These are phyloP conservation scores for Anoplolepis gracilipes DNA, from an alignment of 1,140 invertebrate genomes.

Conservation along the genomic window DNA sequence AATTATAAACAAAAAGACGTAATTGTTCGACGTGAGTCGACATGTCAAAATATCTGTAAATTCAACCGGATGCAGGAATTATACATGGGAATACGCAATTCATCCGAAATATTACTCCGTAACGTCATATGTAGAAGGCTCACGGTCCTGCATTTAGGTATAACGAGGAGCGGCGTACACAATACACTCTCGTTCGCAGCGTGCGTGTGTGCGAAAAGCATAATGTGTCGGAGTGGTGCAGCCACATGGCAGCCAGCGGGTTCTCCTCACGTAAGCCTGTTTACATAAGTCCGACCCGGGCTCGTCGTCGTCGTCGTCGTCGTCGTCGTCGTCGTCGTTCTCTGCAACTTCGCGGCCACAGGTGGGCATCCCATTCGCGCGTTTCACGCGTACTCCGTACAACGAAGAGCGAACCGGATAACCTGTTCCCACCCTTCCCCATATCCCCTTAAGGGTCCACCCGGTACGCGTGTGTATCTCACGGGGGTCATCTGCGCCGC, in stretches of 20 bases:
- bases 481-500: constrained; percentile 55
- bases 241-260: constrained; percentile 71
- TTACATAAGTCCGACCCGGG: constrained; percentile 77
- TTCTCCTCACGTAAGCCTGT: constrained; percentile 80
- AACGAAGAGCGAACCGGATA: constrained; percentile 35
- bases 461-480: constrained; percentile 65
- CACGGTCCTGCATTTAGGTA: constrained; percentile 24
- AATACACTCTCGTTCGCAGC: not conserved
- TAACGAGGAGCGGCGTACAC: constrained; percentile 26
- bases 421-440: constrained; percentile 53
- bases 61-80: not conserved
- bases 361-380: constrained; percentile 68
- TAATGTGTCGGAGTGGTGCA: constrained; percentile 77
- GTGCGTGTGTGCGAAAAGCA: constrained; percentile 39
- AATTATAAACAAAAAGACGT: not conserved
- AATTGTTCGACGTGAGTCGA: not conserved
- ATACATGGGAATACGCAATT: not conserved
- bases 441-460: constrained; percentile 22
- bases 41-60: not conserved
- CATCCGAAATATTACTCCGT: not conserved
- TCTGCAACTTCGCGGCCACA: constrained; percentile 70
- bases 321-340: constrained; percentile 60
- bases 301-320: constrained; percentile 64
- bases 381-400: not conserved
- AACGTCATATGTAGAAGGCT: not conserved